Percentiles rank a stretch among this genome's conserved stretches.
Evolutionary conservation across 2,797 vertebrate genomes (phyloP).

Genomic region (Tarsius wallacei): DNA sequence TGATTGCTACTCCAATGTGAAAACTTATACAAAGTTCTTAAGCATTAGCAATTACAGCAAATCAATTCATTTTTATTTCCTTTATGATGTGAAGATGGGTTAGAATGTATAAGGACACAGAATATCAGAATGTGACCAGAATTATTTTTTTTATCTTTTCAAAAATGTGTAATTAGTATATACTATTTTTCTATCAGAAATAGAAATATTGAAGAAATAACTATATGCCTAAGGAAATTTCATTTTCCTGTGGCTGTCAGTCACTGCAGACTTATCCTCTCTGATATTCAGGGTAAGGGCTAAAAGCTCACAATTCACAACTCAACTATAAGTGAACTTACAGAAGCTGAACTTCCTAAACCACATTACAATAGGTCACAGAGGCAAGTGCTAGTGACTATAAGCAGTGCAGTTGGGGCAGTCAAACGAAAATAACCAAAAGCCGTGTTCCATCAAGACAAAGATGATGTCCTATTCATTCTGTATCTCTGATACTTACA

Average conservation of each 20-base stretch:
- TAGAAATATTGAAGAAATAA: neutral
- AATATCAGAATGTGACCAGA: conserved; percentile 60
- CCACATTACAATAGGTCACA: neutral
- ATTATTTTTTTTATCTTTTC: conserved; percentile 50
- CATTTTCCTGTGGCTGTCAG: neutral
- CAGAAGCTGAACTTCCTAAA: neutral
- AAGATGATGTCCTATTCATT: neutral
- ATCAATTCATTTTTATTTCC: neutral
- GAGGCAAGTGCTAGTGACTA: neutral
- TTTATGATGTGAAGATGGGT: neutral
- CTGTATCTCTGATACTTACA: neutral
- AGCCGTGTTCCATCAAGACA: neutral
- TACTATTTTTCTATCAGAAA: conserved; percentile 5
- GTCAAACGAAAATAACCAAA: neutral
- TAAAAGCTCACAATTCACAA: conserved; percentile 24
- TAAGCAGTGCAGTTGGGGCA: neutral
- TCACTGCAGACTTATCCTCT: neutral
- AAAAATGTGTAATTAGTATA: conserved; percentile 4
- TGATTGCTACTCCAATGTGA: neutral
- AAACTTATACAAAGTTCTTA: neutral
- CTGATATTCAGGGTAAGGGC: neutral
- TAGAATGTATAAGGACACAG: neutral
- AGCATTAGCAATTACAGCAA: neutral
- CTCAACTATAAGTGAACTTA: neutral
- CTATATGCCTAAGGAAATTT: neutral